Evolutionary conservation across 2,888 invertebrate species (phyloP), one percentile per base, ranked within the genome.

Genomic region (Bombylius major): DNA sequence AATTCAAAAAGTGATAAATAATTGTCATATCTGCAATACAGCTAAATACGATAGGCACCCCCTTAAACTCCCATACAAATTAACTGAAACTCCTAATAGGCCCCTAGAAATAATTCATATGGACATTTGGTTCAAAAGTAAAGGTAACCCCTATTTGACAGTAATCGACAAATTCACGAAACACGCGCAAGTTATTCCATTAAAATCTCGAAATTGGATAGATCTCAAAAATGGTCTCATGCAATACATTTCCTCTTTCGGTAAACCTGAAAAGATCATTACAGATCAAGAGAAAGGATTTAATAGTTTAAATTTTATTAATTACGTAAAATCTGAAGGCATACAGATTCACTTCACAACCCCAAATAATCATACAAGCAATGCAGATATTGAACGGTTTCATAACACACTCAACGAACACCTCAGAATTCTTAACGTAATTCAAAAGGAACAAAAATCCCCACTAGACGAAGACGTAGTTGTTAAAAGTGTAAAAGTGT

Each of bases 31-130:
- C 11, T 58, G 57, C 36, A 50, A 58, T 32, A 12, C 34, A 5
- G 52, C 47, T 1, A 58, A 58, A 50, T 58, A 56, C 33, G 58
- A 58, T 12, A 52, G 56, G 32, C 39, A 56, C 39, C 54, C 56
- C 6, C 9, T 51, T 31, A 55, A 58, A 51, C 45, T 53, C 6
- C 58, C 55, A n/a, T 55, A 56, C 13, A 51, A 58, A 53, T 48
- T 47, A 5, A 51, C 56, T 4, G 51, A 56, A 51, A 53, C 51
- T 5, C 53, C 54, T 11, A 51, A 11, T 31, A 56, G 34, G 47
- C 48, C 56, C 6, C 9, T 51, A 12, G 34, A 56, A 13, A 54
- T 54, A 7, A 11, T 56, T 4, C 54, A 56, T 32, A 56, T 56
- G 53, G 56, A 52, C 42, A 55, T 53, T 12, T 53, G 53, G 53